Conservation (phyloP, 2,113 vertebrate genomes). For the Spheniscus mendiculus region DNA sequence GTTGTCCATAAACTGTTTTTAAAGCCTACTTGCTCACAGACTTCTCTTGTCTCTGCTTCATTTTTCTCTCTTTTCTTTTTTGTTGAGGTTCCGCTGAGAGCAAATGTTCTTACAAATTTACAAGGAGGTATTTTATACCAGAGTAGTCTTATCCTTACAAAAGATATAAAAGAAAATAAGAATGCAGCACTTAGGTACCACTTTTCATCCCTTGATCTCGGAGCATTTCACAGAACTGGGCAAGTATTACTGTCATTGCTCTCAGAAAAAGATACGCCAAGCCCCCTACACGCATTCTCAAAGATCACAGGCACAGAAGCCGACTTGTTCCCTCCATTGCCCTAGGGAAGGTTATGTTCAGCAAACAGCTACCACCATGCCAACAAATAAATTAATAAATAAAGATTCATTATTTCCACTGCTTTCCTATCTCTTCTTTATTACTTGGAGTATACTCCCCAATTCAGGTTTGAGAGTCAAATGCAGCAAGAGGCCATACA, state of each 20-base stretch:
- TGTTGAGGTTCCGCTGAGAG: not conserved
- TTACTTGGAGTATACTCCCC: not conserved
- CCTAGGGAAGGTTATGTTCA: not conserved
- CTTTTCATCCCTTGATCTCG: not conserved
- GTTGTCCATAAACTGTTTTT: constrained; percentile 1
- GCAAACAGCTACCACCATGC: not conserved
- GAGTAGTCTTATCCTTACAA: not conserved
- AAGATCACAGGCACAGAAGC: not conserved
- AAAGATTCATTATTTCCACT: not conserved
- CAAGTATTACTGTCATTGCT: not conserved
- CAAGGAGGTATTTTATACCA: not conserved
- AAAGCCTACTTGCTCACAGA: not conserved
- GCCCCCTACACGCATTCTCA: not conserved
- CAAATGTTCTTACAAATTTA: not conserved
- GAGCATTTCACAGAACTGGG: not conserved
- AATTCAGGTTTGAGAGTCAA: not conserved
- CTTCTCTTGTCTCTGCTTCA: not conserved
- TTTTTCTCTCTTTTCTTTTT: not conserved
- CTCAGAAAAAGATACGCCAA: not conserved
- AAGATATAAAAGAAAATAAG: not conserved
- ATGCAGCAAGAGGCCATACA: not conserved
- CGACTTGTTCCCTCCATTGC: not conserved
- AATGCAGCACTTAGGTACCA: not conserved
- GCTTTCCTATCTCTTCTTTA: not conserved
- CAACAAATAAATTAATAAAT: not conserved